Evolutionary conservation across 1,140 invertebrate species (phyloP).

Genomic region (Pseudomyrmex sp.): DNA sequence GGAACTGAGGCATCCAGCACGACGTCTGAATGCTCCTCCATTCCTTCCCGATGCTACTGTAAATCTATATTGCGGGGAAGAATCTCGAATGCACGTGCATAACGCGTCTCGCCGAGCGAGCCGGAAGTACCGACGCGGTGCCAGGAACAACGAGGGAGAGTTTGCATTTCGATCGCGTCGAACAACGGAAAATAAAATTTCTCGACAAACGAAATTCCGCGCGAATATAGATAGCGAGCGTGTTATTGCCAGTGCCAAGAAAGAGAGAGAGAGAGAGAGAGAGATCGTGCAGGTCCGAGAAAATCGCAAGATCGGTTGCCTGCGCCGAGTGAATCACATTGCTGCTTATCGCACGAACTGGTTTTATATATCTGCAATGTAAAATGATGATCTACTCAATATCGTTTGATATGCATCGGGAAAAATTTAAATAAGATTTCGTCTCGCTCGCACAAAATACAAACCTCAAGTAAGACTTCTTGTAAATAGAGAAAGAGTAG

Average conservation of each 20-base stretch:
- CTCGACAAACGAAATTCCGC: conserved; percentile 43
- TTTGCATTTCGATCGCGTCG: conserved; percentile 66
- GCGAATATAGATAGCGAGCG: conserved; percentile 43
- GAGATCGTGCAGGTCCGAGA: conserved; percentile 35
- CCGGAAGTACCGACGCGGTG: conserved; percentile 59
- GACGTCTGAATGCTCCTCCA: conserved; percentile 35
- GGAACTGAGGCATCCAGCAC: not conserved
- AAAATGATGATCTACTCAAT: conserved; percentile 23
- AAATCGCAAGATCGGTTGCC: conserved; percentile 44
- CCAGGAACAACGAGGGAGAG: conserved; percentile 38
- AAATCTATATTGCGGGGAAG: conserved; percentile 58
- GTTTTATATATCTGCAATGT: conserved; percentile 20
- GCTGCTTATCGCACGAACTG: conserved; percentile 13
- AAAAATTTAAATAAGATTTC: conserved; percentile 29
- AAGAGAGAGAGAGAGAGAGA: not conserved
- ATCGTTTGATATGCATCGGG: not conserved
- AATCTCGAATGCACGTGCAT: conserved; percentile 57
- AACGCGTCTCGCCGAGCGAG: conserved; percentile 49
- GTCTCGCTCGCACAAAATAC: not conserved
- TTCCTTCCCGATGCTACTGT: conserved; percentile 20
- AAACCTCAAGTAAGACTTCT: not conserved
- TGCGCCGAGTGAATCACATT: conserved; percentile 37
- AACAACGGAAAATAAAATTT: conserved; percentile 67
- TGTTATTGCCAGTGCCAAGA: conserved; percentile 36
- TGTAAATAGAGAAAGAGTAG: not conserved